A percentile compares a stretch with the other conserved stretches of the same genome.
Evolutionary conservation across 35 echinoderm and acorn worm species (phyloP).

Genomic region (Anneissia japonica): DNA sequence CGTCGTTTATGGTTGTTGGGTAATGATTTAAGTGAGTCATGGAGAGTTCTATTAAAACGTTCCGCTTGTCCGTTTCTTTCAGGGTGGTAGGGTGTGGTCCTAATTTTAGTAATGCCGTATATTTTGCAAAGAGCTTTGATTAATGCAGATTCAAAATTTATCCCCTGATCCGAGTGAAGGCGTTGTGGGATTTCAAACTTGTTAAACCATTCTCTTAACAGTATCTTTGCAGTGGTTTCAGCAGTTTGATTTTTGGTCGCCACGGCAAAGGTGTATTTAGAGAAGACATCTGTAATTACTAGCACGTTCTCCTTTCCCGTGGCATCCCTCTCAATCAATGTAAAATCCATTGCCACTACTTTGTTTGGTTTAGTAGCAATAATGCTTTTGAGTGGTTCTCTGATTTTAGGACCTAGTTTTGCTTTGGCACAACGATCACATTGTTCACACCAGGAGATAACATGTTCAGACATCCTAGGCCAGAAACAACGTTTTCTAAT

Average conservation of each 20-base stretch:
- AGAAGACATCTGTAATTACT: conserved; percentile 30
- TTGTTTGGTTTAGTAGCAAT: conserved; percentile 25
- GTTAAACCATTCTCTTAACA: conserved; percentile 15
- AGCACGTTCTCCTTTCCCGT: conserved; percentile 24
- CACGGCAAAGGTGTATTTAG: conserved; percentile 23
- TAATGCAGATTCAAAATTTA: conserved; percentile 11
- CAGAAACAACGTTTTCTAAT: conserved; percentile 22
- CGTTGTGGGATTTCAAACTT: conserved; percentile 1
- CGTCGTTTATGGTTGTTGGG: too few species aligned
- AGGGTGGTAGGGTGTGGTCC: conserved; percentile 48
- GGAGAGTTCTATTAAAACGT: conserved; percentile 40
- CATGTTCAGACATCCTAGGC: conserved; percentile 6
- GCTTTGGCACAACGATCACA: conserved; percentile 39
- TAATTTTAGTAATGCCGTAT: conserved; percentile 25
- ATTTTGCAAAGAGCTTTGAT: conserved; percentile 20
- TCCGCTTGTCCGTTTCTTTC: conserved; percentile 49
- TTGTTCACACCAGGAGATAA: conserved; percentile 1
- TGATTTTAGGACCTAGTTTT: conserved; percentile 18
- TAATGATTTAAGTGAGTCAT: conserved; percentile 17
- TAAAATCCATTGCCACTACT: conserved; percentile 29
- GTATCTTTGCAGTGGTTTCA: conserved; percentile 13
- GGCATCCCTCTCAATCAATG: conserved; percentile 10
- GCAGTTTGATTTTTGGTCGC: conserved; percentile 35
- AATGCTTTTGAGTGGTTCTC: conserved; percentile 10
- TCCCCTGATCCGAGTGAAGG: conserved; percentile 19